Base-by-base conservation (phyloP, 2,888 invertebrate genomes). In the Thelaira solivaga region DNA sequence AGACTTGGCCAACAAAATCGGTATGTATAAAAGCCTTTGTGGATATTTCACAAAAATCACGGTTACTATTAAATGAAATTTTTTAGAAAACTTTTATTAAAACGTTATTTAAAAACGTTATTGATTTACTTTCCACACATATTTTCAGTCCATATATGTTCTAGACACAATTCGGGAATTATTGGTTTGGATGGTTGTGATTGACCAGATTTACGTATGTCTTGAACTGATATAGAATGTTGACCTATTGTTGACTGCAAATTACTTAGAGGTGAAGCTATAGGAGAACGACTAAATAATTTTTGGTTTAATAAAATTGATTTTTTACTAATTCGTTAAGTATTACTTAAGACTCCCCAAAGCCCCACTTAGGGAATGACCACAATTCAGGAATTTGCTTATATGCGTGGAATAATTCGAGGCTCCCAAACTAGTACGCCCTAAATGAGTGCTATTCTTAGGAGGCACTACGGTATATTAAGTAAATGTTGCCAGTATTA, bases 101-200 rank as follows among this genome's bases (percentile, higher is more conserved):
- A 41, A 11, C 26, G 11, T 26, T 57, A 18, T 6, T 10, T 18
- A 13, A 8, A 51, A 10, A 24, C 29, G 10, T n/a, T 0, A 0
- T 6, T 2, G 49, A 90, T 90, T 86, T 76, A 91, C 91, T 47
- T 86, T 90, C 91, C 80, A 88, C 84, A 78, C 82, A 85, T 90
- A 74, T 90, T 92, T 84, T 97, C 97, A 0, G 94, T 94, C 97
- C 97, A 98, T 11, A 97, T 90, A 85, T 95, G 94, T 82, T 98
- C 97, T 47, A 98, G 90, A 84, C 97, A 97, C 80, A 97, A 91
- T 82, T 95, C 94, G 0, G 97, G 97, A 82, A 93, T 93, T 24
- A 96, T 89, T 0, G 95, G 95, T 81, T 94, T 90, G 0, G 92
- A 89, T n/a, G 91, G 92, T 45, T 90, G 91, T 0, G 87, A 84